These are phyloP conservation scores for Glaucopsyche alexis DNA, from an alignment of 2,888 invertebrate species.

Conservation along the genomic window DNA sequence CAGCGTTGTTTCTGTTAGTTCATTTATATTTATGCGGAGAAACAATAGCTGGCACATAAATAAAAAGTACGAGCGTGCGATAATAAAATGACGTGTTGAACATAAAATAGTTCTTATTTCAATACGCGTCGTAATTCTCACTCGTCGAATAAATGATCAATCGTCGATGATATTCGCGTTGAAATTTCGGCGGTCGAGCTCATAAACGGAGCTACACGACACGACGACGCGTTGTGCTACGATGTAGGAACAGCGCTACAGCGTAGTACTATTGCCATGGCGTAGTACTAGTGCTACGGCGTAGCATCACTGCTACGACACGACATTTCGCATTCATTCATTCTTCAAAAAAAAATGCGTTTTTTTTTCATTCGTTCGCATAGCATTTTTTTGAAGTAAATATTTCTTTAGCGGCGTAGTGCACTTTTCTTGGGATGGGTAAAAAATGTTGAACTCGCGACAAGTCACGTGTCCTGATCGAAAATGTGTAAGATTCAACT, in stretches of 20 bases:
- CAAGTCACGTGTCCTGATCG: too few relatives aligned
- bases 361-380: too few relatives aligned
- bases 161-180: background rate
- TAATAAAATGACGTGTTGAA: constrained; percentile 13
- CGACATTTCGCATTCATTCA: too few relatives aligned
- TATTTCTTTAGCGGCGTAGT: too few relatives aligned
- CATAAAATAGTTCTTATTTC: constrained; percentile 19
- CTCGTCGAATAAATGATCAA: background rate
- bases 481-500: too few relatives aligned
- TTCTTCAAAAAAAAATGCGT: too few relatives aligned
- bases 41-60: constrained; percentile 6
- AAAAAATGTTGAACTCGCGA: too few relatives aligned
- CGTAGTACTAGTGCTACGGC: background rate
- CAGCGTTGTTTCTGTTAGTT: background rate
- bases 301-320: too few relatives aligned
- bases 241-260: background rate
- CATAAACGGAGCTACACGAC: too few relatives aligned
- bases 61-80: constrained; percentile 7
- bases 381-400: too few relatives aligned
- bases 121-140: background rate
- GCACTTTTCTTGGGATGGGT: too few relatives aligned
- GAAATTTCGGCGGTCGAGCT: background rate
- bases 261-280: background rate
- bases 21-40: constrained; percentile 6
- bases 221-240: background rate